phyloP scores from a whole-genome alignment of 2,797 vertebrate genomes.

The Typhlichthys subterraneus region DNA sequence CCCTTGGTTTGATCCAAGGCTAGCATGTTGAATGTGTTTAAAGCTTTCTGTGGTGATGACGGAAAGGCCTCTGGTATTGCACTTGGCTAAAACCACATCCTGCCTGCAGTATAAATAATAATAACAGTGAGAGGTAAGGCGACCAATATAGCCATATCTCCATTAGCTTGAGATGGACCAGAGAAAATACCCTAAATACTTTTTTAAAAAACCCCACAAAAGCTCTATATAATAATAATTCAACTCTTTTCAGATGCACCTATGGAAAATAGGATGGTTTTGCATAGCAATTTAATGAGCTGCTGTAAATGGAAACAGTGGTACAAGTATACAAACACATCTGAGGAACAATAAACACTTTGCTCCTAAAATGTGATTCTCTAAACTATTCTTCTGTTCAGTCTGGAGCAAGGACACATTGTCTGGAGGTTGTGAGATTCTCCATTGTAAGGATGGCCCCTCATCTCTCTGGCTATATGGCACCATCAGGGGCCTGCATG shows the following conservation, averaged over 20 bases:
- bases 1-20: conserved; percentile 55
- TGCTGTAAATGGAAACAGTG: too few relatives aligned
- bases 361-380: too few relatives aligned
- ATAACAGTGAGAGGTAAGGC: conserved; percentile 46
- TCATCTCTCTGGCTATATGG: conserved; percentile 56
- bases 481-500: conserved; percentile 48
- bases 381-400: conserved; percentile 57
- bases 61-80: conserved; percentile 55
- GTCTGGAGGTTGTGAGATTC: conserved; percentile 69
- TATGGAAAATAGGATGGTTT: not conserved
- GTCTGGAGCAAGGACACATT: conserved; percentile 56
- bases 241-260: too few relatives aligned
- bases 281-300: too few relatives aligned
- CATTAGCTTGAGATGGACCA: conserved; percentile 31
- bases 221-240: not conserved
- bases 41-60: conserved; percentile 56
- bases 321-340: too few relatives aligned
- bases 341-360: too few relatives aligned
- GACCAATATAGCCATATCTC: conserved; percentile 60
- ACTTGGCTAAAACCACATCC: conserved; percentile 63
- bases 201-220: conserved; percentile 31
- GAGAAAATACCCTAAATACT: conserved; percentile 34
- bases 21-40: conserved; percentile 70
- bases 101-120: conserved; percentile 66
- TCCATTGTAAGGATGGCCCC: conserved; percentile 64